A percentile compares a stretch with the other conserved stretches of the same genome.
phyloP scores from a whole-genome alignment of 2,113 vertebrate genomes.

The Dasyornis broadbenti region DNA sequence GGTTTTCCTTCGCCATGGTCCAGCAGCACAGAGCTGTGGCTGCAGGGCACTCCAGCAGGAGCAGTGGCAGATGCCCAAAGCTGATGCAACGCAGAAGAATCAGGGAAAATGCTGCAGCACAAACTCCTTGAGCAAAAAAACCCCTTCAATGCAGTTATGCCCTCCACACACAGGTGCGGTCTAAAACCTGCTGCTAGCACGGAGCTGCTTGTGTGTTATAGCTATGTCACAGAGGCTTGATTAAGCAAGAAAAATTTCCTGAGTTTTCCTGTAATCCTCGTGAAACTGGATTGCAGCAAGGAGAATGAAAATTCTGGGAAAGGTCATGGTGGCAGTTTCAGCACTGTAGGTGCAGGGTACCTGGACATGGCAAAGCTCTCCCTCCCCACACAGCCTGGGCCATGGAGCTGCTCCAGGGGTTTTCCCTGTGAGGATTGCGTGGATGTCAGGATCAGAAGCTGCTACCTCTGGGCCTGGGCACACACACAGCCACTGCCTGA shows the following conservation, averaged over 20 bases:
- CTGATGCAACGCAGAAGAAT: neutral
- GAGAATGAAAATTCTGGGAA: neutral
- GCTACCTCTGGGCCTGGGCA: neutral
- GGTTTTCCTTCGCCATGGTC: neutral
- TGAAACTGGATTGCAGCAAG: neutral
- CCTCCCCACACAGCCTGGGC: neutral
- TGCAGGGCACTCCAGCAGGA: neutral
- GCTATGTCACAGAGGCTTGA: neutral
- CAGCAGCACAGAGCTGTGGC: neutral
- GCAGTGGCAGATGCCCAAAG: neutral
- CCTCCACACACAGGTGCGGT: neutral
- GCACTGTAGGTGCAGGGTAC: neutral
- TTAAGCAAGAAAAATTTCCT: neutral
- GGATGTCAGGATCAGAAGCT: neutral
- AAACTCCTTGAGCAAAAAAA: neutral
- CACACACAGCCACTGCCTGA: neutral
- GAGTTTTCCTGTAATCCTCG: neutral
- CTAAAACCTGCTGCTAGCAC: neutral
- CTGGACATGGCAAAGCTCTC: neutral
- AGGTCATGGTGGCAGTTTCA: neutral
- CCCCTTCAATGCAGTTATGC: neutral
- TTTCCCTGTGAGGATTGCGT: rapidly evolving
- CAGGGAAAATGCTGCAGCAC: neutral
- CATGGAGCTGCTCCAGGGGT: neutral
- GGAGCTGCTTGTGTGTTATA: neutral